phyloP scores from a whole-genome alignment of 2,113 vertebrate genomes.

The Etheostoma spectabile region DNA sequence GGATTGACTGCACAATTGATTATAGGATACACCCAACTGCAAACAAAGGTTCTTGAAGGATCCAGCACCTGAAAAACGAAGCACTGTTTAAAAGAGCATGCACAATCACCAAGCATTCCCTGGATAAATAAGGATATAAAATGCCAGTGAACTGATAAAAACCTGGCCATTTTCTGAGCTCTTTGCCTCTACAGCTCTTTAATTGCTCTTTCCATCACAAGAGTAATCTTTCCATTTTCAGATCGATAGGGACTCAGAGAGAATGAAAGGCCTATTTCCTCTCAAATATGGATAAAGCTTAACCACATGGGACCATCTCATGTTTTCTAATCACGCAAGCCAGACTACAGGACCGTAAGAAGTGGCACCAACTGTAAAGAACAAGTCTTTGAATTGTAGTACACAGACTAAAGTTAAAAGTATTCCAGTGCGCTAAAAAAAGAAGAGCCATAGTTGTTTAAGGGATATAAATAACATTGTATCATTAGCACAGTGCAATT shows the following conservation, averaged over 20 bases:
- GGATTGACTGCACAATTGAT: neutral
- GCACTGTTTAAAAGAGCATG: constrained; percentile 6
- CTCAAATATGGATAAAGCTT: constrained; percentile 74
- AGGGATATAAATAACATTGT: constrained; percentile 57
- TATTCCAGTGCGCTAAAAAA: constrained; percentile 39
- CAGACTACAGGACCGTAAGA: constrained; percentile 59
- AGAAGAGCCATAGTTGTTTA: constrained; percentile 26
- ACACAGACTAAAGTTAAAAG: constrained; percentile 42
- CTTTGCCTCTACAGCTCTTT: constrained; percentile 49
- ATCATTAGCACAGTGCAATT: constrained; percentile 43
- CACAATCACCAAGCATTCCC: constrained; percentile 31
- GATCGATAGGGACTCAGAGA: constrained; percentile 72
- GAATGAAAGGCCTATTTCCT: constrained; percentile 76
- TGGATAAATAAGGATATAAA: constrained; percentile 48
- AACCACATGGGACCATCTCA: constrained; percentile 64
- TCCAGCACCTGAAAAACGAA: constrained; percentile 4
- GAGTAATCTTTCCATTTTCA: constrained; percentile 76
- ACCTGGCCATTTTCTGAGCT: constrained; percentile 51
- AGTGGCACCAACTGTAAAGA: constrained; percentile 48
- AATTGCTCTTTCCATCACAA: constrained; percentile 71
- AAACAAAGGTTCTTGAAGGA: neutral
- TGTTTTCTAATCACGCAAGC: constrained; percentile 75
- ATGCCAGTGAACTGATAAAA: constrained; percentile 64
- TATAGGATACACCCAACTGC: neutral
- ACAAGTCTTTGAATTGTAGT: constrained; percentile 55